phyloP scores from a whole-genome alignment of 2,797 vertebrate genomes.

The Falco rusticolus region DNA sequence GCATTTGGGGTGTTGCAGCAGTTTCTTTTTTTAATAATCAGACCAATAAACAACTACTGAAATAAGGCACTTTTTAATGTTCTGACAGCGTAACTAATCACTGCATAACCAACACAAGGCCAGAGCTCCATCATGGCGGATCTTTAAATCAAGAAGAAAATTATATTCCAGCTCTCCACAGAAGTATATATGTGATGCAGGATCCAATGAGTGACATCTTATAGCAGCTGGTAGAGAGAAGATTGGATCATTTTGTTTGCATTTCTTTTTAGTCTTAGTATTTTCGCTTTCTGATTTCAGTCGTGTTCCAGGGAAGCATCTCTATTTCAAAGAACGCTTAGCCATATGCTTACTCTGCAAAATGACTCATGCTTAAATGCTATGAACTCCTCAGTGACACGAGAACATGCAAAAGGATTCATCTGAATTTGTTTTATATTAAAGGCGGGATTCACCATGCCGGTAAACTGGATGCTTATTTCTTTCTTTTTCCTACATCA shows the following conservation, averaged over 20 bases:
- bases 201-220: background rate
- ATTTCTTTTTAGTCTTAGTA: background rate
- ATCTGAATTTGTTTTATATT: background rate
- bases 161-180: background rate
- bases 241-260: background rate
- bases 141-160: constrained; percentile 1
- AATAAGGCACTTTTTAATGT: background rate
- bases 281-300: background rate
- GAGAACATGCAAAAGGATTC: background rate
- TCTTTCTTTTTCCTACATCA: background rate
- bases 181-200: background rate
- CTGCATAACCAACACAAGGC: background rate
- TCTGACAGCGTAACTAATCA: background rate
- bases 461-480: background rate
- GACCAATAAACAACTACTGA: background rate
- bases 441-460: background rate
- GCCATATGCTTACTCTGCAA: background rate
- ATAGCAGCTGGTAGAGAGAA: background rate
- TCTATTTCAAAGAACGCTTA: background rate
- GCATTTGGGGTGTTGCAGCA: background rate
- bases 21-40: background rate
- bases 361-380: background rate
- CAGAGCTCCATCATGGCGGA: background rate
- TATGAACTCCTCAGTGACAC: background rate
- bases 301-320: background rate